These are phyloP conservation scores for Malacoraja senta DNA, from an alignment of 2,797 vertebrate species.

Conservation along the genomic window DNA sequence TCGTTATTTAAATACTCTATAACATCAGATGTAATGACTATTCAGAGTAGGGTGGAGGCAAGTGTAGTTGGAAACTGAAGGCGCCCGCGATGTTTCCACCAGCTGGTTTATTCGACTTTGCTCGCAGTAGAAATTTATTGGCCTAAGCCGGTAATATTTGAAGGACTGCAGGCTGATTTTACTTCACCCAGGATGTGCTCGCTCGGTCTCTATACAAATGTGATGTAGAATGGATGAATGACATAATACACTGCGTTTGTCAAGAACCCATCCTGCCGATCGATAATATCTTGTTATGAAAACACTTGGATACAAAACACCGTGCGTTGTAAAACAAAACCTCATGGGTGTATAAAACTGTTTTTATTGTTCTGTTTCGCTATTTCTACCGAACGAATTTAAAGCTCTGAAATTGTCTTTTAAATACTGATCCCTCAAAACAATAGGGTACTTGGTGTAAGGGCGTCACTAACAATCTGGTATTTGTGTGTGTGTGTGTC, in stretches of 20 bases:
- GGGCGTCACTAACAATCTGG: not conserved
- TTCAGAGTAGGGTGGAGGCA: not conserved
- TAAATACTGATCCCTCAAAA: not conserved
- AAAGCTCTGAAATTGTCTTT: not conserved
- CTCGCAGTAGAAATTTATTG: not conserved
- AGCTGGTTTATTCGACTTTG: not conserved
- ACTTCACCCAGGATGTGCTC: not conserved
- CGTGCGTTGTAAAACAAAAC: not conserved
- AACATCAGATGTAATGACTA: not conserved
- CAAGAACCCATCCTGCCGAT: not conserved
- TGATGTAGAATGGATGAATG: not conserved
- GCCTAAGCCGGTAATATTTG: not conserved
- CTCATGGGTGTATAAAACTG: not conserved
- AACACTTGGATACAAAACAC: not conserved
- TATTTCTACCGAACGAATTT: not conserved
- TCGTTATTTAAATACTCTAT: not conserved
- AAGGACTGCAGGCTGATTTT: not conserved
- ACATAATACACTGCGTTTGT: not conserved
- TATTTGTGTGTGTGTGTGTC: no score
- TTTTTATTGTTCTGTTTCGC: not conserved
- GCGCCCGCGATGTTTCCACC: not conserved
- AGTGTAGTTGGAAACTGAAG: not conserved
- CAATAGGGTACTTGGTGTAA: not conserved
- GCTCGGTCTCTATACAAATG: not conserved
- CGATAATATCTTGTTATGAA: not conserved